These are phyloP conservation scores for Phrynosoma platyrhinos DNA, from an alignment of 2,113 vertebrate genomes.

Conservation along the genomic window DNA sequence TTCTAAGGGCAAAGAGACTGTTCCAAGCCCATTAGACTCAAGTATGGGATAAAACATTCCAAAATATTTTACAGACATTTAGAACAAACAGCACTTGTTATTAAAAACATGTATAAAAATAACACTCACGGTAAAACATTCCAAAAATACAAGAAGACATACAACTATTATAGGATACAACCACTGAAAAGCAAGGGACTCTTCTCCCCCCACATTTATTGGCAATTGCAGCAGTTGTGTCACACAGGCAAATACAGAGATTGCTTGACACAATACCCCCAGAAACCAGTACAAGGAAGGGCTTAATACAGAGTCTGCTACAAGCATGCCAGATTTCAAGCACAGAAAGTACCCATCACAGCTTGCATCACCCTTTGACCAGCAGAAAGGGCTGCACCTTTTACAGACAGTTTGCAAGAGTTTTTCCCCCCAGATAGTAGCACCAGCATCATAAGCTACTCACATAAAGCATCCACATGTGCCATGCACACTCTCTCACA, in stretches of 20 bases:
- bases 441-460: constrained; percentile 17
- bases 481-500: not conserved
- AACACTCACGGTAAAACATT: constrained; percentile 64
- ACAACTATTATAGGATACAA: constrained; percentile 65
- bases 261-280: constrained; percentile 42
- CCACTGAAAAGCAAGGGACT: constrained; percentile 28
- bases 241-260: constrained; percentile 50
- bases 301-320: constrained; percentile 47
- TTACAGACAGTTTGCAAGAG: constrained; percentile 8
- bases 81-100: constrained; percentile 66
- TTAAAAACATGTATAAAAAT: constrained; percentile 72
- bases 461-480: not conserved
- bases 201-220: constrained; percentile 14
- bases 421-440: constrained; percentile 8
- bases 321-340: constrained; percentile 44
- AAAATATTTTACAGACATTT: constrained; percentile 70
- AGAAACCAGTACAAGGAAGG: constrained; percentile 43
- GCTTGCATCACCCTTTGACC: constrained; percentile 16
- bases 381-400: not conserved
- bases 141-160: constrained; percentile 35
- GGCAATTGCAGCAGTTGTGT: constrained; percentile 63
- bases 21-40: constrained; percentile 68
- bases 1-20: constrained; percentile 57
- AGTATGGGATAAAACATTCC: constrained; percentile 38
- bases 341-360: constrained; percentile 35